Conservation (phyloP, 1,140 invertebrate species). For the Caenorhabditis remanei region DNA sequence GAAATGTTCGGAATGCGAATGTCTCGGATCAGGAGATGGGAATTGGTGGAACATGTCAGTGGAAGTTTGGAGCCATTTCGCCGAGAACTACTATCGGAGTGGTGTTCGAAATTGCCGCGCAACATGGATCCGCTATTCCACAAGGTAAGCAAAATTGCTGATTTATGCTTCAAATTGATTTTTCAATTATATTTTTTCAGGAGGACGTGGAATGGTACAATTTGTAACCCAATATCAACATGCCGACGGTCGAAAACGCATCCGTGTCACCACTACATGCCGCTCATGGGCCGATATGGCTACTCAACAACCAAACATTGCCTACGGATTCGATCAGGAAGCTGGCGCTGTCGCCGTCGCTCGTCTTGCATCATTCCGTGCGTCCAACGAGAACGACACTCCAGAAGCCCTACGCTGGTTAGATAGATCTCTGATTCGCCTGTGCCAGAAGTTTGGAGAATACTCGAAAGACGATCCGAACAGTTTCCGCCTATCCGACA, state of each 20-base stretch:
- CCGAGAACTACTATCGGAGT: slow-evolving; percentile 92
- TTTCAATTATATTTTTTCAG: slow-evolving; percentile 81
- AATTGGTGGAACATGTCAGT: slow-evolving; percentile 94
- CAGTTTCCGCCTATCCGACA: slow-evolving; percentile 93
- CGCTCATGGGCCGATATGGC: slow-evolving; percentile 85
- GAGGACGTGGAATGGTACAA: slow-evolving; percentile 94
- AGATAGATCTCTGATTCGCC: slow-evolving; percentile 94
- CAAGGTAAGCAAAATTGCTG: background rate
- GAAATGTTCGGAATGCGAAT: slow-evolving; percentile 78
- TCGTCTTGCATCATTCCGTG: slow-evolving; percentile 92
- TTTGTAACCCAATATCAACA: slow-evolving; percentile 99
- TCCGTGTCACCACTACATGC: slow-evolving; percentile 95
- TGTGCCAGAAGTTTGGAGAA: slow-evolving; percentile 96
- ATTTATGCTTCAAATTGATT: background rate
- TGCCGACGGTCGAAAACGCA: slow-evolving; percentile 92
- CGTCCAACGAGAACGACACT: slow-evolving; percentile 92
- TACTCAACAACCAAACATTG: slow-evolving; percentile 80
- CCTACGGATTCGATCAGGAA: slow-evolving; percentile 83
- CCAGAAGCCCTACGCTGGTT: slow-evolving; percentile 97
- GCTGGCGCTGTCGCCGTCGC: slow-evolving; percentile 96
- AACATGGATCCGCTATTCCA: slow-evolving; percentile 77
- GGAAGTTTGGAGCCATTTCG: slow-evolving; percentile 96
- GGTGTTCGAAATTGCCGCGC: slow-evolving; percentile 97
- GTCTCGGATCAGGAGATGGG: slow-evolving; percentile 97
- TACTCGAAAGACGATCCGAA: slow-evolving; percentile 97